Conservation (phyloP, 1,140 invertebrate species). For the Acromyrmex charruanus region DNA sequence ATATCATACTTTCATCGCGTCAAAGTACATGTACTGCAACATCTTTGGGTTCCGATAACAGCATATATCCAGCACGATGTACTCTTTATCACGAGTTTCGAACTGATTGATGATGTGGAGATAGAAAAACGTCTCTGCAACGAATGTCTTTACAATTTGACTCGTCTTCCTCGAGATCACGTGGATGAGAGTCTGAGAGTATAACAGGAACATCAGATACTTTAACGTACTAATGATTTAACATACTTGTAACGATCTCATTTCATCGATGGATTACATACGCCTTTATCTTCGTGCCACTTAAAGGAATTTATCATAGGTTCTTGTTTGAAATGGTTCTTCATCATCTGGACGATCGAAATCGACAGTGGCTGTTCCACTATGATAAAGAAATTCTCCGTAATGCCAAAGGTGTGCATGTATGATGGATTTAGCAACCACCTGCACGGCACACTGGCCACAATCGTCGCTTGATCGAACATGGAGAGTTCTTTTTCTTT, state of each 20-base stretch:
- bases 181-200: conserved; percentile 90
- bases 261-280: conserved; percentile 75
- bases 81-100: conserved; percentile 89
- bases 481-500: conserved; percentile 86
- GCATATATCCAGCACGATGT: conserved; percentile 93
- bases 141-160: conserved; percentile 88
- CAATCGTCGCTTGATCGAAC: conserved; percentile 90
- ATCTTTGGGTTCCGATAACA: conserved; percentile 93
- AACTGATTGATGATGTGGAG: conserved; percentile 96
- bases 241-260: not conserved
- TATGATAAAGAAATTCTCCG: conserved; percentile 94
- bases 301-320: conserved; percentile 89
- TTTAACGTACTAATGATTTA: not conserved
- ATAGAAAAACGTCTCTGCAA: conserved; percentile 93
- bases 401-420: conserved; percentile 96
- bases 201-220: conserved; percentile 74
- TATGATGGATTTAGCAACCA: conserved; percentile 93
- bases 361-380: conserved; percentile 93
- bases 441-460: conserved; percentile 90
- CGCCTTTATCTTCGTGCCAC: conserved; percentile 91
- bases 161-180: conserved; percentile 90
- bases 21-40: conserved; percentile 94
- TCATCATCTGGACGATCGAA: conserved; percentile 88
- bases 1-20: conserved; percentile 90
- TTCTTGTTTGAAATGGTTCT: conserved; percentile 88